A percentile compares a stretch with the other conserved stretches of the same genome.
phyloP scores from a whole-genome alignment of 2,888 invertebrate species.

The Copidosoma aretas region DNA sequence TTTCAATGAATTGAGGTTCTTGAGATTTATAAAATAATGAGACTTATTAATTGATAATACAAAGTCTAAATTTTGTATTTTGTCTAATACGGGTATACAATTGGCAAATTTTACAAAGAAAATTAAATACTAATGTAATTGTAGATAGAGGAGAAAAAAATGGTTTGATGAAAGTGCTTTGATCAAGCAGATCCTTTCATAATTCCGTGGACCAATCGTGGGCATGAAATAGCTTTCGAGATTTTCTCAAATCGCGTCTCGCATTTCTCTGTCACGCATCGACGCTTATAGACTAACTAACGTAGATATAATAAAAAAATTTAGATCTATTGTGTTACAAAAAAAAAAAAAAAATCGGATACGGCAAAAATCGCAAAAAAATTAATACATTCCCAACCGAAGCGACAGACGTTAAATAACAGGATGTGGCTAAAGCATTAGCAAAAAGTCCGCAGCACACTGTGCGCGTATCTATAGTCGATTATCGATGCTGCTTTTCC shows the following conservation, averaged over 20 bases:
- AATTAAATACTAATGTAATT: constrained; percentile 10
- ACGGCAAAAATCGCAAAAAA: neutral
- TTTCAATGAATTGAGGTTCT: constrained; percentile 25
- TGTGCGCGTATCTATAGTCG: no score
- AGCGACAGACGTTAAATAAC: neutral
- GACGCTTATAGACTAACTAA: constrained; percentile 11
- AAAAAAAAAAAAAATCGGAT: neutral
- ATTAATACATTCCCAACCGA: neutral
- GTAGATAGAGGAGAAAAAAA: constrained; percentile 26
- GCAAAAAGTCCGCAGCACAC: no score
- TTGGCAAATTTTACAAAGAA: constrained; percentile 10
- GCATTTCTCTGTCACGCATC: constrained; percentile 24
- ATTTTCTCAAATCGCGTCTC: constrained; percentile 32
- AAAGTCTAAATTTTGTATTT: constrained; percentile 18
- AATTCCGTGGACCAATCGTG: constrained; percentile 39
- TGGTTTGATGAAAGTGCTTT: neutral
- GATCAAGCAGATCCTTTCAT: constrained; percentile 18
- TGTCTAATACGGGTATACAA: constrained; percentile 1
- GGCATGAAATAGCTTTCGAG: constrained; percentile 38
- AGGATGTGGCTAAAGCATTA: no score
- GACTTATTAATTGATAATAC: neutral
- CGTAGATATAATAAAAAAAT: neutral
- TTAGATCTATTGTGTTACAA: neutral
- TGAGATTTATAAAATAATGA: constrained; percentile 8
- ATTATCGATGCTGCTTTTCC: no score